A percentile compares a stretch with the other conserved stretches of the same genome.
Conservation (phyloP, 2,797 vertebrate genomes). For the Sebastes matsubarae region DNA sequence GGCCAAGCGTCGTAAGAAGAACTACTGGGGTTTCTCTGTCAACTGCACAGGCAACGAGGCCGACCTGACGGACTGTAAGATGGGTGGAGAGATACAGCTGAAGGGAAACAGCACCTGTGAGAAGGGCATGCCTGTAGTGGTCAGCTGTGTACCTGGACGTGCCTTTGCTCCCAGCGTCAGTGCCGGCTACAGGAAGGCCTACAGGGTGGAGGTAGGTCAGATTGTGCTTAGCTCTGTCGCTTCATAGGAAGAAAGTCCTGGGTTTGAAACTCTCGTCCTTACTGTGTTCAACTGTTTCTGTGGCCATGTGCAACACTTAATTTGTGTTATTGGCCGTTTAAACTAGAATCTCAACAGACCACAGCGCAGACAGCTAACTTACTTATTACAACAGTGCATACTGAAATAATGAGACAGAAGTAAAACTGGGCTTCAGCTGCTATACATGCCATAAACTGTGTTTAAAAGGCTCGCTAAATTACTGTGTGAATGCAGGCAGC, state of each 20-base stretch:
- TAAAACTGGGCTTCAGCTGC: neutral
- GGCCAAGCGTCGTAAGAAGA: conserved; percentile 88
- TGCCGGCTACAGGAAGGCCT: conserved; percentile 90
- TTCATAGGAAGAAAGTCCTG: neutral
- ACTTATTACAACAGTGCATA: neutral
- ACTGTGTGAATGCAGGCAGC: neutral
- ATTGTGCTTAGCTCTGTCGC: neutral
- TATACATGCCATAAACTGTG: neutral
- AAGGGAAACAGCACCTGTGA: conserved; percentile 85
- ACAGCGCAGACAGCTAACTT: too few relatives aligned
- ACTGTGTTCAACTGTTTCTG: neutral
- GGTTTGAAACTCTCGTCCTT: neutral
- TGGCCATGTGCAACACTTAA: neutral
- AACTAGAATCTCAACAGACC: neutral
- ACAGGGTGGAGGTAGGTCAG: conserved; percentile 88
- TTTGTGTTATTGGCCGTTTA: neutral
- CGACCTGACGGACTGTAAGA: conserved; percentile 87
- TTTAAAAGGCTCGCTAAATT: neutral
- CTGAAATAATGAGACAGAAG: neutral
- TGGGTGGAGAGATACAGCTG: conserved; percentile 74
- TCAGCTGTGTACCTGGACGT: conserved; percentile 91
- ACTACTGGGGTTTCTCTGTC: conserved; percentile 89
- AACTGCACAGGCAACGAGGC: conserved; percentile 92
- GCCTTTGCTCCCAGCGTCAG: conserved; percentile 88
- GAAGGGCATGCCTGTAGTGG: conserved; percentile 88